A percentile compares a stretch with the other conserved stretches of the same genome.
These are phyloP conservation scores for Drosophila bocqueti DNA, from an alignment of 1,140 invertebrate species.

Conservation along the genomic window DNA sequence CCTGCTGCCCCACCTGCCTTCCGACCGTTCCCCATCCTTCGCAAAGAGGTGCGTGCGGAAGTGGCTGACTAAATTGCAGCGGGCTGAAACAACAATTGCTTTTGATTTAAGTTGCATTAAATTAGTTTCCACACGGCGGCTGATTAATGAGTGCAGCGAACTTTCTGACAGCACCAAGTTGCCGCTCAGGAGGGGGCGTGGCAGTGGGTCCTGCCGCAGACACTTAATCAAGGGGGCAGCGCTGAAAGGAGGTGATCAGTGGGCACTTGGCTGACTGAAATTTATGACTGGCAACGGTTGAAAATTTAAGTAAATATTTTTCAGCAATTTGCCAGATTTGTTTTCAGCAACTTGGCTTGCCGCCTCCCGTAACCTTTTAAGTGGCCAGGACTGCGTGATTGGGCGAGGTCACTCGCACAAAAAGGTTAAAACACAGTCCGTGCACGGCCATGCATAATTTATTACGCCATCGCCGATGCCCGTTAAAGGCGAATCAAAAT, in stretches of 20 bases:
- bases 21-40: not conserved
- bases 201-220: slow-evolving; percentile 14
- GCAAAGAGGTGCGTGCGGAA: slow-evolving; percentile 51
- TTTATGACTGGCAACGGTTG: slow-evolving; percentile 18
- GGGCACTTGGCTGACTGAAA: slow-evolving; percentile 41
- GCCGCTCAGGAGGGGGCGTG: slow-evolving; percentile 6
- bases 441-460: slow-evolving; percentile 61
- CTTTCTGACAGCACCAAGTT: slow-evolving; percentile 38
- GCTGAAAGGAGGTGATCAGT: slow-evolving; percentile 46
- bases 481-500: slow-evolving; percentile 75
- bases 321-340: slow-evolving; percentile 18
- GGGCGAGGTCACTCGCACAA: not conserved
- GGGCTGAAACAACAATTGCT: slow-evolving; percentile 52
- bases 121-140: slow-evolving; percentile 53
- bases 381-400: slow-evolving; percentile 8
- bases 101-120: slow-evolving; percentile 72
- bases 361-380: slow-evolving; percentile 4
- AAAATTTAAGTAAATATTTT: slow-evolving; percentile 18
- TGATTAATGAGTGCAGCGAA: slow-evolving; percentile 60
- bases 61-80: slow-evolving; percentile 70
- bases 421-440: slow-evolving; percentile 30
- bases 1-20: not conserved
- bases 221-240: slow-evolving; percentile 36
- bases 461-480: slow-evolving; percentile 37
- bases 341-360: slow-evolving; percentile 32